Percentiles rank a stretch among this genome's conserved stretches.
Conservation (phyloP, 2,113 vertebrate genomes). For the Seriola rivoliana region DNA sequence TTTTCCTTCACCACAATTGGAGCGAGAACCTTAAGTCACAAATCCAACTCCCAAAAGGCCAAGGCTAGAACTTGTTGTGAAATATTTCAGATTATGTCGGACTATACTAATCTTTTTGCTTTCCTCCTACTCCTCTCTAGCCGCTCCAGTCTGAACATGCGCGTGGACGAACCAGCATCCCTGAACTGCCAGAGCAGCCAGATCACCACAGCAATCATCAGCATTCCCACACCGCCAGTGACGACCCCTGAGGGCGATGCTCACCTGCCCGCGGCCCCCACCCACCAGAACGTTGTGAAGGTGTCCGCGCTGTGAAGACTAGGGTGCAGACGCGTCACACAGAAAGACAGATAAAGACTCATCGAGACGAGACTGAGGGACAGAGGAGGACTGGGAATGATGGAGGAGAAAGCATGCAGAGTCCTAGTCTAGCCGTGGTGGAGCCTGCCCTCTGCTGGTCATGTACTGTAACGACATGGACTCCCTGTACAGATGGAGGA, state of each 20-base stretch:
- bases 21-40: not conserved
- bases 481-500: constrained; percentile 67
- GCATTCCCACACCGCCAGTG: constrained; percentile 93
- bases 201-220: constrained; percentile 98
- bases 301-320: constrained; percentile 93
- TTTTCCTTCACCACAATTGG: not conserved
- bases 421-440: constrained; percentile 51
- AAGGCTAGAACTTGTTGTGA: not conserved
- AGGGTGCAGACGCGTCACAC: constrained; percentile 24
- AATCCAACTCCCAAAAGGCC: not conserved
- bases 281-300: constrained; percentile 92
- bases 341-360: constrained; percentile 64
- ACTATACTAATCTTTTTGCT: constrained; percentile 18
- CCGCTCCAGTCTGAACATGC: constrained; percentile 98
- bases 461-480: constrained; percentile 78
- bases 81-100: constrained; percentile 8
- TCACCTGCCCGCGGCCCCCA: constrained; percentile 82
- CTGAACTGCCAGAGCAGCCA: constrained; percentile 96
- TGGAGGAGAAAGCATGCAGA: constrained; percentile 52
- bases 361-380: constrained; percentile 68
- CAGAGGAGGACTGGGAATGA: constrained; percentile 49
- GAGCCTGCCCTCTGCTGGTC: constrained; percentile 81
- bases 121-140: constrained; percentile 75
- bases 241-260: constrained; percentile 89
- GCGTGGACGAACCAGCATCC: constrained; percentile 90